phyloP scores from a whole-genome alignment of 2,113 vertebrate species.

The Rhinoderma darwinii region DNA sequence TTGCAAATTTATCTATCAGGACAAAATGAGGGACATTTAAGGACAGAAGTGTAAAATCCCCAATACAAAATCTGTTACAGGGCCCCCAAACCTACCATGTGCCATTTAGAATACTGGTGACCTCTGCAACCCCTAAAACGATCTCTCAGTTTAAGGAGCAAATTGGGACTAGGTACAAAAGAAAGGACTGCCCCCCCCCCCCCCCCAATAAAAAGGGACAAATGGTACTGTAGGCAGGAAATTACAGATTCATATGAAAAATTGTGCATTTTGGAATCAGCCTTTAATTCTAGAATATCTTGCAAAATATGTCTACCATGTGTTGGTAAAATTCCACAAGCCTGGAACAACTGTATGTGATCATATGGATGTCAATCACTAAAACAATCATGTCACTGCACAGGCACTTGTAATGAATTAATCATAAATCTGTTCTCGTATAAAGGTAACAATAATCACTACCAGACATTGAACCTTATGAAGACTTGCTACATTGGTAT shows the following conservation, averaged over 20 bases:
- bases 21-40: too few relatives aligned
- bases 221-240: neutral
- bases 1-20: too few relatives aligned
- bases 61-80: too few relatives aligned
- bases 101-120: too few relatives aligned
- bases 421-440: constrained; percentile 2
- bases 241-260: neutral
- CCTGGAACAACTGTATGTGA: constrained; percentile 5
- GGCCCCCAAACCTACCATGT: too few relatives aligned
- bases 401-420: constrained; percentile 8
- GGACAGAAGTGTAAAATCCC: too few relatives aligned
- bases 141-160: too few relatives aligned
- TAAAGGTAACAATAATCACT: constrained; percentile 19
- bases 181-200: too few relatives aligned
- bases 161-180: too few relatives aligned
- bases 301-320: neutral
- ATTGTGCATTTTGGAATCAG: neutral
- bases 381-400: neutral
- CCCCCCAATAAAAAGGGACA: neutral
- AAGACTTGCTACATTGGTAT: neutral
- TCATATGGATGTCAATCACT: constrained; percentile 22
- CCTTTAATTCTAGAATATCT: neutral
- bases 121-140: too few relatives aligned
- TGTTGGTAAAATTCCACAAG: constrained; percentile 8
- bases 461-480: neutral